phyloP scores from a whole-genome alignment of 2,113 vertebrate species.

The Leuciscus idus region DNA sequence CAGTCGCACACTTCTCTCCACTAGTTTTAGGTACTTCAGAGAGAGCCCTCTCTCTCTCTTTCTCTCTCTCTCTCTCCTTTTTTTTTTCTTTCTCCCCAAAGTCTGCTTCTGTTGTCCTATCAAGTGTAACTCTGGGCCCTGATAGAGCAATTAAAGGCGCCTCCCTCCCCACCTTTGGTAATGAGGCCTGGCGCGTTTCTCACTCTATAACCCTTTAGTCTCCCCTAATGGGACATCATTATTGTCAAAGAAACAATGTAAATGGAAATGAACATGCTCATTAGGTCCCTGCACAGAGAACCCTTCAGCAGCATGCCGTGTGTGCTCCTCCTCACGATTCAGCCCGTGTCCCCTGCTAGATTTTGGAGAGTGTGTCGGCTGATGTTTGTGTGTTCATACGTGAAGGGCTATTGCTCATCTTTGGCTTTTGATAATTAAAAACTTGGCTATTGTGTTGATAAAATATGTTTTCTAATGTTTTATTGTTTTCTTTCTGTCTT shows the following conservation, averaged over 20 bases:
- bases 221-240: slow-evolving; percentile 99
- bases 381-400: slow-evolving; percentile 54
- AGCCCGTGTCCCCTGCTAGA: slow-evolving; percentile 86
- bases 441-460: slow-evolving; percentile 73
- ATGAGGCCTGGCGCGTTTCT: slow-evolving; percentile 99
- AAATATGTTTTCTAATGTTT: slow-evolving; percentile 24
- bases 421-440: slow-evolving; percentile 69
- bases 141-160: slow-evolving; percentile 99
- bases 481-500: slow-evolving; percentile 80
- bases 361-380: slow-evolving; percentile 50
- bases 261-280: slow-evolving; percentile 99
- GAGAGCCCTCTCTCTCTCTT: slow-evolving; percentile 68
- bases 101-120: slow-evolving; percentile 99
- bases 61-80: background rate
- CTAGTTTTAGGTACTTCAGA: slow-evolving; percentile 93
- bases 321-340: slow-evolving; percentile 73
- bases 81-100: slow-evolving; percentile 66
- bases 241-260: slow-evolving; percentile 99
- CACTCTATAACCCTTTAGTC: slow-evolving; percentile 99
- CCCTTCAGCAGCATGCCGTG: slow-evolving; percentile 66
- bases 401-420: slow-evolving; percentile 75
- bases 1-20: slow-evolving; percentile 85
- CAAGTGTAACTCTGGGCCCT: slow-evolving; percentile 99
- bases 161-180: slow-evolving; percentile 98
- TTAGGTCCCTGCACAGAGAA: slow-evolving; percentile 95